Base-by-base conservation (phyloP, 2,797 vertebrate genomes). In the Monodelphis domestica region DNA sequence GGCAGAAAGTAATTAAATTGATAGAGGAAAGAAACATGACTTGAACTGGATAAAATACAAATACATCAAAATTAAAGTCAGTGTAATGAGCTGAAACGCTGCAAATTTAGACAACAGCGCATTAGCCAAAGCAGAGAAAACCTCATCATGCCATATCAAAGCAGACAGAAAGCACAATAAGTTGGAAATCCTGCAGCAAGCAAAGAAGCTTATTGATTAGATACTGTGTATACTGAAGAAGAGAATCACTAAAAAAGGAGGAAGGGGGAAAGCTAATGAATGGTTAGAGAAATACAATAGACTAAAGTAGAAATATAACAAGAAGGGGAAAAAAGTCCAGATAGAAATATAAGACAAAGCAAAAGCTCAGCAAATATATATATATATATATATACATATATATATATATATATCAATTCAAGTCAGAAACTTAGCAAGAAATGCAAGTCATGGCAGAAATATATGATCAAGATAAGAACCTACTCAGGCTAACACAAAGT, bases 51-150 rank as follows among this genome's bases (percentile, higher is more conserved):
- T 97, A 98, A 98, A 98, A 98, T 94, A 97, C 94, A 98, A 98
- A 98, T 98, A 97, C 52, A 97, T 98, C 97, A 98, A 98, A 98
- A 98, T 97, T 96, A 98, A 98, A 98, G 96, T 97, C 97, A 98
- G 97, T 91, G 96, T 98, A 98, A 98, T 97, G 97, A 97, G 97
- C 97, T 98, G 97, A 98, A 98, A 97, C 97, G 93, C 89, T 93
- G 94, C 56, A 97, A 97, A 97, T 98, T 97, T 91, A 98, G 96
- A 98, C 97, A 98, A 95, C 92, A 88, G 0, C 50, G 91, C 89
- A 87, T 91, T 94, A 96, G 96, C 95, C 96, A 94, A 95, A 92
- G 96, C 87, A 96, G 92, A 98, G 97, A 93, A 90, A 91, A 51
- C 57, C 54, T 51, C 92, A 54, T 89, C 54, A 11, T 95, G 91